phyloP scores from a whole-genome alignment of 2,797 vertebrate species.

The Gallirallus australis region DNA sequence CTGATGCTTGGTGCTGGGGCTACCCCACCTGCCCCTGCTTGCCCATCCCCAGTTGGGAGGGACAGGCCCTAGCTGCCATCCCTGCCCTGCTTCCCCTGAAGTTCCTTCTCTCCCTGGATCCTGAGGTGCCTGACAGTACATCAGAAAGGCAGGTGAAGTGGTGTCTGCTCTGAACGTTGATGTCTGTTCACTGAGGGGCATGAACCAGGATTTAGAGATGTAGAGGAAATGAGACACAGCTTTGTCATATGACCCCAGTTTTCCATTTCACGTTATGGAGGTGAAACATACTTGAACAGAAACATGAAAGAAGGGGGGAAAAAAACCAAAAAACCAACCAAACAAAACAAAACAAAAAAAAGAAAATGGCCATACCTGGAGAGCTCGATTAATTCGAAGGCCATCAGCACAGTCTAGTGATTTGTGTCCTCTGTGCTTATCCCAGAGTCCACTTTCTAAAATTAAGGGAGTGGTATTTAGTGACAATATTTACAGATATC shows the following conservation, averaged over 20 bases:
- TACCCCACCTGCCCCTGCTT: accelerated
- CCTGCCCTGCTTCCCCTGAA: not conserved
- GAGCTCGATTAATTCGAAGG: not conserved
- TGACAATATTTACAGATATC: not conserved
- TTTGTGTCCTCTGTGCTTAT: not conserved
- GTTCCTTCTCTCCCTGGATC: no score
- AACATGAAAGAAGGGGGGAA: not conserved
- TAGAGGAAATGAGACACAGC: not conserved
- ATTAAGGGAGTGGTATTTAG: not conserved
- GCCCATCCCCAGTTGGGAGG: no score
- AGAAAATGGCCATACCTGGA: not conserved
- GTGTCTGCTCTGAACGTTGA: accelerated
- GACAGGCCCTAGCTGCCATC: no score
- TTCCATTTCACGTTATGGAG: not conserved
- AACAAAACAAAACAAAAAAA: no score
- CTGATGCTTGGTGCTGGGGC: not conserved
- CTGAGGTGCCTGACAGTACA: accelerated
- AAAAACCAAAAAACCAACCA: no score
- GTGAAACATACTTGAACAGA: not conserved
- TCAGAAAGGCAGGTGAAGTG: not conserved
- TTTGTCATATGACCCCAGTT: not conserved
- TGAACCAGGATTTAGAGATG: not conserved
- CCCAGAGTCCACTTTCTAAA: not conserved
- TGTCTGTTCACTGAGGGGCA: accelerated
- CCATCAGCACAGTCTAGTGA: not conserved